Base-by-base conservation (phyloP, 2,888 invertebrate species). In the Anthophora plumipes region DNA sequence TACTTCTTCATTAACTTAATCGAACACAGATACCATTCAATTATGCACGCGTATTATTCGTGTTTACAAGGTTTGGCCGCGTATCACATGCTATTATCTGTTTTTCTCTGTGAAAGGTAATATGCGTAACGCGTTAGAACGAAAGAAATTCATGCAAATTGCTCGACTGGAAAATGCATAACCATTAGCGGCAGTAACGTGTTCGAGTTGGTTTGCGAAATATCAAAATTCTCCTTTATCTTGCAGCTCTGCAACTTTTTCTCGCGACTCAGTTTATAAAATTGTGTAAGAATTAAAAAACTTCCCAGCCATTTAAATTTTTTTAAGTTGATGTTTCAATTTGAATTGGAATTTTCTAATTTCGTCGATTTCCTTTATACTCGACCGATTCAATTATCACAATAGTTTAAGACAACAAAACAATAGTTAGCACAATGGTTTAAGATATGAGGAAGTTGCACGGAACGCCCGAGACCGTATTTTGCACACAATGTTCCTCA, bases 1-100 rank as follows among this genome's bases (percentile, higher is more conserved):
- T 54, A 46, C 54, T 41, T 75, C 60, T 75, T 71, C 68, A 61
- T 80, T 69, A 71, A 50, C 50, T 52, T 75, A 80, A 79, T 67
- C 74, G 60, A 64, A 43, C 71, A 22, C 22, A 57, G 61, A 31
- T 64, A 71, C 54, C 31, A 71, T 70, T 69, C 80, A 66, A 80
- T 80, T 80, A 75, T 68, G 14, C 37, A 48, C 22, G 46, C 54
- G 37, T 25, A 31, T 61, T 39, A 59, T n/a, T 55, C 64, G 43
- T 37, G 50, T 64, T 77, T 41, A 50, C 59, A 37, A 48, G 55
- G 31, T 68, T 59, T 8, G 17, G 12, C 22, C 46, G 41, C 17
- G 25, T 37, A 12, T 46, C 43, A n/a, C 8, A 12, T 5, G 68
- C 37, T 64, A 41, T 60, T 52, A 59, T 69, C 48, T 22, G 48